A percentile compares a stretch with the other conserved stretches of the same genome.
phyloP scores from a whole-genome alignment of 2,797 vertebrate genomes.

The Paedocypris micromegethes region DNA sequence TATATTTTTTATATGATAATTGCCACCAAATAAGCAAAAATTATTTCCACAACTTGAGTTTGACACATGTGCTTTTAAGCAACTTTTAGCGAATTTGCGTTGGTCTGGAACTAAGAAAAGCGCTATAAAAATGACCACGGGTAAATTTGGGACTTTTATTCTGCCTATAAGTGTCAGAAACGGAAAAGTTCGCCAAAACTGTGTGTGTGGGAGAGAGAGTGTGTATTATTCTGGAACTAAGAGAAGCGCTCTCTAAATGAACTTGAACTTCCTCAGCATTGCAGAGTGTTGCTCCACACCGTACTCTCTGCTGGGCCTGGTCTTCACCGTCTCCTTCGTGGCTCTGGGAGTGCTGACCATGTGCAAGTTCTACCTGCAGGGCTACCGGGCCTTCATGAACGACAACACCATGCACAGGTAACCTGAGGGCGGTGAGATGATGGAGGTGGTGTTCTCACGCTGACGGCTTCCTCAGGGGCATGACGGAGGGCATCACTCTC shows the following conservation, averaged over 20 bases:
- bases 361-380: conserved; percentile 99
- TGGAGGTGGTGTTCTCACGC: neutral
- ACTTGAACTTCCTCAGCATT: conserved; percentile 68
- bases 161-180: too few species aligned
- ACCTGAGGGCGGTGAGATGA: neutral
- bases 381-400: conserved; percentile 96
- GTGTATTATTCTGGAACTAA: neutral
- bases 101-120: too few species aligned
- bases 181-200: too few species aligned
- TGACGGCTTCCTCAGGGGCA: conserved; percentile 71
- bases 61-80: neutral
- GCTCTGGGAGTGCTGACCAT: conserved; percentile 94
- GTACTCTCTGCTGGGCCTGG: conserved; percentile 90
- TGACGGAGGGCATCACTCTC: conserved; percentile 96
- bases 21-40: too few species aligned
- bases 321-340: conserved; percentile 96
- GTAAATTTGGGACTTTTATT: too few species aligned
- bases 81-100: neutral
- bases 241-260: neutral
- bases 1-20: too few species aligned
- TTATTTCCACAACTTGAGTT: too few species aligned
- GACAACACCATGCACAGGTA: conserved; percentile 98
- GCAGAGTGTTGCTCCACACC: conserved; percentile 98
- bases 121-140: too few species aligned
- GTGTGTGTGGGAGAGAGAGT: too few species aligned